A percentile compares a stretch with the other conserved stretches of the same genome.
Evolutionary conservation across 1,140 invertebrate species (phyloP).

Genomic region (Phortica variegata): DNA sequence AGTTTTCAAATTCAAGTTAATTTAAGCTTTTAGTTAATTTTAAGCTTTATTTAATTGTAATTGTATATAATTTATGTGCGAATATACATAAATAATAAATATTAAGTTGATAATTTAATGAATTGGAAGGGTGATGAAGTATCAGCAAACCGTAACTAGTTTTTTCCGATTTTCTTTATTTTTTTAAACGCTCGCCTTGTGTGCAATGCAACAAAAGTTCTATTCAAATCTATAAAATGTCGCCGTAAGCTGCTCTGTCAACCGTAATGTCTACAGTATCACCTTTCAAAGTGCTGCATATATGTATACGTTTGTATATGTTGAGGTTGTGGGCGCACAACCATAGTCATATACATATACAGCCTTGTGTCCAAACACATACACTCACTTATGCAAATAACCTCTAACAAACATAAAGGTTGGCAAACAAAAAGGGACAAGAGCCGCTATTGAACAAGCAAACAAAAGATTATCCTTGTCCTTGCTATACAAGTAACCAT

Average conservation of each 20-base stretch:
- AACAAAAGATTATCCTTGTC: constrained; percentile 52
- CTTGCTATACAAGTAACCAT: constrained; percentile 29
- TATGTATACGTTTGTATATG: constrained; percentile 1
- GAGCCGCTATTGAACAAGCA: constrained; percentile 21
- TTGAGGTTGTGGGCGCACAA: constrained; percentile 1
- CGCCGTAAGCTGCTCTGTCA: constrained; percentile 26
- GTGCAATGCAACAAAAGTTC: constrained; percentile 42
- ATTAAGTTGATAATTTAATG: not conserved
- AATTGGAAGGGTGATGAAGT: constrained; percentile 6
- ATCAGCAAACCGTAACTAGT: not conserved
- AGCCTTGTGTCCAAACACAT: too few relatives aligned
- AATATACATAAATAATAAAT: constrained; percentile 16
- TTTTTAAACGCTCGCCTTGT: too few relatives aligned
- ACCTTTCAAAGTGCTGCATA: not conserved
- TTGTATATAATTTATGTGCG: too few relatives aligned
- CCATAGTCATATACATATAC: not conserved
- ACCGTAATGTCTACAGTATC: constrained; percentile 17
- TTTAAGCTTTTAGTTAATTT: constrained; percentile 27
- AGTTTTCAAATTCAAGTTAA: not conserved
- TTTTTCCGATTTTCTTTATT: constrained; percentile 18
- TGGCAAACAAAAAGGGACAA: constrained; percentile 18
- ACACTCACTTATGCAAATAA: constrained; percentile 20
- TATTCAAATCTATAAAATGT: constrained; percentile 34
- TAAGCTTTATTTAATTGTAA: too few relatives aligned
- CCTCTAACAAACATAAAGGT: constrained; percentile 26